A percentile compares a stretch with the other conserved stretches of the same genome.
Conservation (phyloP, 2,113 vertebrate species). For the Cephalophus harveyi region DNA sequence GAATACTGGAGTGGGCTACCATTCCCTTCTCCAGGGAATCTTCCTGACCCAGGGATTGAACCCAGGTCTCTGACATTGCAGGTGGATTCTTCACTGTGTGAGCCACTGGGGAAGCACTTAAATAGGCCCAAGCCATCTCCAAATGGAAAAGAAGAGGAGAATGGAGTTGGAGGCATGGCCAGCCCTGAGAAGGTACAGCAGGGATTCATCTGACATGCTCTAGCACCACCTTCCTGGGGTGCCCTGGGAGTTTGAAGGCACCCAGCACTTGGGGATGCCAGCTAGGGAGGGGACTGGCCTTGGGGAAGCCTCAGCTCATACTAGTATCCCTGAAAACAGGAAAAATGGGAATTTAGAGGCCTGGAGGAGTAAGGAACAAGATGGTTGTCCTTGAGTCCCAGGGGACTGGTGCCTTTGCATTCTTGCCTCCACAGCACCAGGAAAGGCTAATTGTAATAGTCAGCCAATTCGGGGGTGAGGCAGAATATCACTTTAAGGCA, state of each 20-base stretch:
- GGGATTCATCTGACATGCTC: not conserved
- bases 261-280: not conserved
- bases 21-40: not conserved
- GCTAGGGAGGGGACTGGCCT: not conserved
- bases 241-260: not conserved
- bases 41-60: not conserved
- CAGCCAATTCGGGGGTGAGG: not conserved
- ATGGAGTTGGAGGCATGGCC: not conserved
- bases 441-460: slow-evolving; percentile 16
- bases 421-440: not conserved
- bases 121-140: not conserved
- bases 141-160: slow-evolving; percentile 15
- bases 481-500: not conserved
- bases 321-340: slow-evolving; percentile 12
- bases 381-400: not conserved
- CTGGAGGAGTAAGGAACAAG: not conserved
- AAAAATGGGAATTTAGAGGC: not conserved
- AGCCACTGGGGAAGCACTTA: not conserved
- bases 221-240: not conserved
- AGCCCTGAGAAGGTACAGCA: not conserved
- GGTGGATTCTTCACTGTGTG: not conserved
- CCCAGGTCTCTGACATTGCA: not conserved
- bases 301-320: not conserved
- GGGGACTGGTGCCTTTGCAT: not conserved
- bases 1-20: not conserved